Base-by-base conservation (phyloP, 2,888 invertebrate species). In the Plagodis pulveraria region DNA sequence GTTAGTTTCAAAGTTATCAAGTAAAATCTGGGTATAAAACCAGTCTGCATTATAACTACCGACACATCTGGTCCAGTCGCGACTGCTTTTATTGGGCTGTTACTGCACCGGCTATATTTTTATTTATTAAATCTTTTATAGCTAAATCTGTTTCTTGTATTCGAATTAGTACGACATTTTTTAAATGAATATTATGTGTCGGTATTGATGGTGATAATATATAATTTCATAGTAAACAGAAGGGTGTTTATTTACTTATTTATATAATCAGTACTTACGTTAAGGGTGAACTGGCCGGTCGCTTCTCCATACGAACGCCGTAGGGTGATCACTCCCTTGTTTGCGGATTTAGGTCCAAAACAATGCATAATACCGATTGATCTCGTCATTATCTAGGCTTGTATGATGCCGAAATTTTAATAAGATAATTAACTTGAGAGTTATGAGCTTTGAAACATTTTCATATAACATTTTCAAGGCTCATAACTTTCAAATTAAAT, bases 61-160 rank as follows among this genome's bases (percentile, higher is more conserved):
- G 48, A 40, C 52, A 53, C 58, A 58, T 54, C 58, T 58, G 58
- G 58, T 34, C 11, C 49, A 54, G 53, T 50, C 50, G 53, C 53
- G 58, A 58, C 58, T 53, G 58, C 45, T 58, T 58, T 58, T 58
- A 58, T 58, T 58, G 53, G 49, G 35, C 45, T 53, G 41, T 58
- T 58, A 58, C 51, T 57, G 53, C 53, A 58, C 53, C 58, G 53
- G 52, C 51, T 55, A 51, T 56, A 51, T 51, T 55, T 60, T 55
- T 51, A 59, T 60, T 50, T 55, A 51, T 55, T 48, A 51, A 60
- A 48, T 42, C 47, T 50, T 54, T 50, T 50, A 59, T 54, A 33
- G 42, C 38, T 55, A 45, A 9, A 50, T 47, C 10, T 50, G 47
- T 59, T 59, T 55, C 46, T 46, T 50, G 42, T 47, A 47, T 40